These are phyloP conservation scores for Drosophila athabasca DNA, from an alignment of 1,140 invertebrate genomes.

Conservation along the genomic window DNA sequence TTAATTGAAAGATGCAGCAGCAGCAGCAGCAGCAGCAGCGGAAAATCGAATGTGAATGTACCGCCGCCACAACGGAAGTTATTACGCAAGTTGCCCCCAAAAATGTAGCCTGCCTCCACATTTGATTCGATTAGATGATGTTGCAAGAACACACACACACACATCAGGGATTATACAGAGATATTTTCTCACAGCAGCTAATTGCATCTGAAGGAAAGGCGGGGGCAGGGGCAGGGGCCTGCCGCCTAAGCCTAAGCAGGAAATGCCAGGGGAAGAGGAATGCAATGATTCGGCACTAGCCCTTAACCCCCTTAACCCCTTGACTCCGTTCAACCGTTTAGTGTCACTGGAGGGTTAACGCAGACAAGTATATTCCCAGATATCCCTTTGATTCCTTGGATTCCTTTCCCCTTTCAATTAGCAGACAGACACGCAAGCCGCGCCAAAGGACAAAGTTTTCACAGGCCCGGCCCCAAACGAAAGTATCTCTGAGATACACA, in stretches of 20 bases:
- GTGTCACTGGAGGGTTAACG: slow-evolving; percentile 55
- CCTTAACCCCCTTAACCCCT: too few species aligned
- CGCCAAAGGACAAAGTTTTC: slow-evolving; percentile 54
- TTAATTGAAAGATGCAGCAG: slow-evolving; percentile 63
- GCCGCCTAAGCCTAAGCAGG: slow-evolving; percentile 57
- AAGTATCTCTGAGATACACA: slow-evolving; percentile 44
- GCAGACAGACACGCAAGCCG: slow-evolving; percentile 60
- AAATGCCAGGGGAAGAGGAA: slow-evolving; percentile 35
- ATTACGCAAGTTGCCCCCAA: slow-evolving; percentile 50
- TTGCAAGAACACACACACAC: slow-evolving; percentile 39
- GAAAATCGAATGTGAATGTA: background rate
- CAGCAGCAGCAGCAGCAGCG: too few species aligned
- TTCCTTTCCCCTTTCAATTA: slow-evolving; percentile 70
- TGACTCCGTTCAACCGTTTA: background rate
- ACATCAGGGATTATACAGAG: background rate
- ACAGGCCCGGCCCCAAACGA: slow-evolving; percentile 58
- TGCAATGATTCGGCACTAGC: background rate
- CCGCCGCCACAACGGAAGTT: slow-evolving; percentile 64
- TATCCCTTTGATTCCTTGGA: slow-evolving; percentile 2
- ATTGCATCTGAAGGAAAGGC: slow-evolving; percentile 39
- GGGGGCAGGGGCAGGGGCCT: too few species aligned
- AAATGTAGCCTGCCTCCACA: slow-evolving; percentile 7
- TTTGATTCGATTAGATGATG: slow-evolving; percentile 77
- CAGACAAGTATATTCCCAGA: slow-evolving; percentile 3
- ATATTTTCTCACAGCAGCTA: slow-evolving; percentile 42